Conservation (phyloP, 2,113 vertebrate genomes). For the Hydrochoerus hydrochaeris region DNA sequence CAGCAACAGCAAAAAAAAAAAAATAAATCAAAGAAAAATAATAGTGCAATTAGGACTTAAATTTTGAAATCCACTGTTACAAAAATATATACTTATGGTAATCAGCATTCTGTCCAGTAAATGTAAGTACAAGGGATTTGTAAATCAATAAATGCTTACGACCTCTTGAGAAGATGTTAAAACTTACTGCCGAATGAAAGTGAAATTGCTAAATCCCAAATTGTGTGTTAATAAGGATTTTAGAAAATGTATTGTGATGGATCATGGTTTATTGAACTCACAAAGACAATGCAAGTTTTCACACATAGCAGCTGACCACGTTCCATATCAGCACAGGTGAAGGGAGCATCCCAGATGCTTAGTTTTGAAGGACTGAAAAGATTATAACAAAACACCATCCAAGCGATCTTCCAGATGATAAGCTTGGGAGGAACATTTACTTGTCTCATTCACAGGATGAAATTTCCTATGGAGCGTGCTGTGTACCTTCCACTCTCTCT, state of each 20-base stretch:
- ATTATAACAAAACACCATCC: background rate
- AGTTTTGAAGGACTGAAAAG: slow-evolving; percentile 34
- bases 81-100: background rate
- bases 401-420: background rate
- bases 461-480: background rate
- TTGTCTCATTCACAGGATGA: background rate
- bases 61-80: background rate
- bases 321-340: background rate
- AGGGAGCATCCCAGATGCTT: background rate
- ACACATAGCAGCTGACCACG: background rate
- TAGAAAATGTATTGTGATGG: slow-evolving; percentile 31
- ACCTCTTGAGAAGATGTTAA: slow-evolving; percentile 64
- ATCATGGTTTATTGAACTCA: background rate
- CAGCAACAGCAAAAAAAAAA: background rate
- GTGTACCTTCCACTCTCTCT: background rate
- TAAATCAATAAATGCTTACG: slow-evolving; percentile 57
- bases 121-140: slow-evolving; percentile 38
- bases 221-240: slow-evolving; percentile 60
- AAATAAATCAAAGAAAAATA: background rate
- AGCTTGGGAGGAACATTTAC: background rate
- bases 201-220: slow-evolving; percentile 64
- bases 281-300: background rate
- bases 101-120: background rate
- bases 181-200: slow-evolving; percentile 63
- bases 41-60: background rate